Base-by-base conservation (phyloP, 2,888 invertebrate species). In the Watsonalla cultraria region DNA sequence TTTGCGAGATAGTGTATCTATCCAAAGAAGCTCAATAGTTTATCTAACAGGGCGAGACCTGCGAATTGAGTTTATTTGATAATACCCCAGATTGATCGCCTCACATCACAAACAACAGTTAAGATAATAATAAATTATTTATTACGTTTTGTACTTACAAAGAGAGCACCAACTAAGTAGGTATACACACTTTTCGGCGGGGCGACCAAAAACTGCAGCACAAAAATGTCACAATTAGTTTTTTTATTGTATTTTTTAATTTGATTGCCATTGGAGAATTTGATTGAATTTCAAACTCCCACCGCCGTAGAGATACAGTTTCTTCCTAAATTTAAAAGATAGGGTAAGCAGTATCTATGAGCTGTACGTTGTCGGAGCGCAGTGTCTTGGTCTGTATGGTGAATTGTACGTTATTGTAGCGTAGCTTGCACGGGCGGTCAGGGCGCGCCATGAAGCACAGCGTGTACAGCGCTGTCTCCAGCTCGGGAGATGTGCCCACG, bases 401-500 rank as follows among this genome's bases (percentile, higher is more conserved):
- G 76, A 90, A 90, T 14, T 74, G 78, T 2, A 89, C 60, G 60
- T 86, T 86, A 62, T 88, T 88, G 70, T 72, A 80, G 5, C 80
- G 83, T 45, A 97, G 92, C 0, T 93, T 94, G 78, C 97, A 97
- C 0, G 93, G 92, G 57, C 92, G 85, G 78, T 96, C 95, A 0
- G 96, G 94, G 55, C 96, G 92, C 6, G 95, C 87, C 76, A 96
- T 91, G 86, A 96, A 97, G 82, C 98, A 98, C 5, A 97, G 92
- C 0, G 97, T 96, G 86, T 97, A 98, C 6, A 98, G 80, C 0
- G 97, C 96, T 79, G 96, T 92, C 81, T 98, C 98, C 62, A 98
- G 89, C 81, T 98, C 98, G 0, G 98, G 98, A 47, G 97, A 97
- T 0, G 96, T 96, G 35, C 97, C 97, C 51, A 97, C 92, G 76